Conservation (phyloP, 1,140 invertebrate genomes). For the Lerema accius region DNA sequence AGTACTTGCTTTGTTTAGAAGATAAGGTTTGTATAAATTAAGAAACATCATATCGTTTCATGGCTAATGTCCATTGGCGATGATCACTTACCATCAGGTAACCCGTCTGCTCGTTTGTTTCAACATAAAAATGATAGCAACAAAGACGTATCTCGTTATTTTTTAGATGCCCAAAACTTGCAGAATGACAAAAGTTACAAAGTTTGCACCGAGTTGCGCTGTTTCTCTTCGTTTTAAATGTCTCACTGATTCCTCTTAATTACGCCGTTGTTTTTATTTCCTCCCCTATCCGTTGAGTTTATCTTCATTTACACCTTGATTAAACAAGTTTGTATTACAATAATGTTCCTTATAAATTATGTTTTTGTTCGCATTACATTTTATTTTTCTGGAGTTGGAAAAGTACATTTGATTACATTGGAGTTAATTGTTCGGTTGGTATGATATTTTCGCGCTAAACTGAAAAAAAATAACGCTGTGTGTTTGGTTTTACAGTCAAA, state of each 20-base stretch:
- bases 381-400: neutral
- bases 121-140: too few species aligned
- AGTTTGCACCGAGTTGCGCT: constrained; percentile 33
- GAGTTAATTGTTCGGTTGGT: too few species aligned
- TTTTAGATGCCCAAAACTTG: constrained; percentile 36
- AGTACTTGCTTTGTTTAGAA: too few species aligned
- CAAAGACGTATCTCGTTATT: constrained; percentile 34
- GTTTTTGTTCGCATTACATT: constrained; percentile 3
- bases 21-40: too few species aligned
- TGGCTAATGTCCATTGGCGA: too few species aligned
- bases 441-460: too few species aligned
- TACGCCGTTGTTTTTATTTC: constrained; percentile 30
- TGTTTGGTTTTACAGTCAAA: too few species aligned
- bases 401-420: neutral
- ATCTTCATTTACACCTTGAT: constrained; percentile 29
- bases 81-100: too few species aligned
- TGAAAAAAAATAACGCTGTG: too few species aligned
- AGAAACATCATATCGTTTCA: too few species aligned
- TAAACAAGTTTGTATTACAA: constrained; percentile 22
- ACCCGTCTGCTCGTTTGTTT: too few species aligned
- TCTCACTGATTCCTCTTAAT: constrained; percentile 39
- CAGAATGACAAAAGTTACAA: constrained; percentile 42
- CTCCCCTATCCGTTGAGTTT: constrained; percentile 9
- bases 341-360: constrained; percentile 6
- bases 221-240: constrained; percentile 37